Base-by-base conservation (phyloP, 30 jellyfish, hydroid and myxozoan genomes). In the Turritopsis rubra region DNA sequence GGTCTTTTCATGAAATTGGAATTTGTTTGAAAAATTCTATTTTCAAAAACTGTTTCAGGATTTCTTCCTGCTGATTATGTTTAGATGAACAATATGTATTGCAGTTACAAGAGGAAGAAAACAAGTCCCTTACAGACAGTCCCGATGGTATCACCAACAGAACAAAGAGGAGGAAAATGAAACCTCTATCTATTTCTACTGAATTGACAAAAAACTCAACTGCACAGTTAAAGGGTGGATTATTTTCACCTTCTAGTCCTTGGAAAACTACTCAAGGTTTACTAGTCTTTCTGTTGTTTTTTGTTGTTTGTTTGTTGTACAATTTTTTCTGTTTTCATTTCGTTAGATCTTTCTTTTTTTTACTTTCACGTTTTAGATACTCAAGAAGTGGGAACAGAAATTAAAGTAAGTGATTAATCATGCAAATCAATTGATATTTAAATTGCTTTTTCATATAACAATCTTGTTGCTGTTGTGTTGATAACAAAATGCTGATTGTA, bases 81-180 rank as follows among this genome's bases (percentile, higher is more conserved):
- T 20, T 21, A 79, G 85, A 79, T 52, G 85, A 79, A 54, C 80
- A 22, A 21, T 79, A 28, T 52, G 85, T 78, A 30, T 16, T 23
- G 52, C 77, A 29, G 13, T 52, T 79, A 22, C 85, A 79, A 54
- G 80, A 79, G 7, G 85, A 79, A 54, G 85, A 79, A 29, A 29
- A 79, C 30, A 31, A 28, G 18, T 31, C 68, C 60, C 60, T 41
- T 41, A 31, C 26, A 13, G 83, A 27, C 18, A 31, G 75, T 75
- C 28, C 68, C 18, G 68, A 27, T 28, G 83, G 83, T 27, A 75
- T 16, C 17, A 18, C 65, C 25, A 41, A 41, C 60, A 31, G 21
- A 31, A 22, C 83, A 1, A 31, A 75, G 18, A 31, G 60, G 28
- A 17, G 41, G 74, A 75, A 75, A 75, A 31, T 31, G 41, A 27